Evolutionary conservation across 2,888 invertebrate species (phyloP).

Genomic region (Himalopsyche anomala): DNA sequence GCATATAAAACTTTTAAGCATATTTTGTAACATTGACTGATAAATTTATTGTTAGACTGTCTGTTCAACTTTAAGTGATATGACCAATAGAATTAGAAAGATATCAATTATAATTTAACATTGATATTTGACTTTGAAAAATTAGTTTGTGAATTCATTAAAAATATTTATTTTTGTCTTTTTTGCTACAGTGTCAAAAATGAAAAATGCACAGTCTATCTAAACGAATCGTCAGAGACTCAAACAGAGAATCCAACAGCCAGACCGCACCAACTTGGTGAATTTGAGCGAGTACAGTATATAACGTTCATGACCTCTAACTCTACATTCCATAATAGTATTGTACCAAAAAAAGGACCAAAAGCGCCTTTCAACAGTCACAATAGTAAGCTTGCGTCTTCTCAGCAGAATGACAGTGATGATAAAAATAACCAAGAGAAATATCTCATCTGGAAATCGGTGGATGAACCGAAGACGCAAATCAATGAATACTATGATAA

Average conservation of each 20-base stretch:
- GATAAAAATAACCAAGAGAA: slow-evolving; percentile 60
- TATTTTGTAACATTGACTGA: too few species aligned
- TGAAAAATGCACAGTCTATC: slow-evolving; percentile 63
- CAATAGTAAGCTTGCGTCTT: slow-evolving; percentile 41
- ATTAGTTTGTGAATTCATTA: not conserved
- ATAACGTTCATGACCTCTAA: slow-evolving; percentile 52
- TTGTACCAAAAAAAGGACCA: slow-evolving; percentile 62
- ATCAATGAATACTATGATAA: slow-evolving; percentile 50
- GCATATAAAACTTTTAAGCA: too few species aligned
- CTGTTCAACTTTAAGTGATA: too few species aligned
- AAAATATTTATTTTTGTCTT: not conserved
- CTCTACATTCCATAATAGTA: slow-evolving; percentile 51
- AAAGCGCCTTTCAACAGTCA: slow-evolving; percentile 47
- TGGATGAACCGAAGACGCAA: slow-evolving; percentile 28
- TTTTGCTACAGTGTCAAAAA: slow-evolving; percentile 58
- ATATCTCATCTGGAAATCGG: slow-evolving; percentile 33
- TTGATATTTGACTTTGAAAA: too few species aligned
- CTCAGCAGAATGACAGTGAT: slow-evolving; percentile 69
- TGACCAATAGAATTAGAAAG: too few species aligned
- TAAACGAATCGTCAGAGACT: slow-evolving; percentile 61
- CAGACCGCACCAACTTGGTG: slow-evolving; percentile 46
- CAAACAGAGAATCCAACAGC: slow-evolving; percentile 68
- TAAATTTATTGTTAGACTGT: too few species aligned
- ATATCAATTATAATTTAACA: too few species aligned
- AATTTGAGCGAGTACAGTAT: slow-evolving; percentile 56